Evolutionary conservation across 2,113 vertebrate species (phyloP), one percentile per base, ranked within the genome.

Genomic region (Columba livia): DNA sequence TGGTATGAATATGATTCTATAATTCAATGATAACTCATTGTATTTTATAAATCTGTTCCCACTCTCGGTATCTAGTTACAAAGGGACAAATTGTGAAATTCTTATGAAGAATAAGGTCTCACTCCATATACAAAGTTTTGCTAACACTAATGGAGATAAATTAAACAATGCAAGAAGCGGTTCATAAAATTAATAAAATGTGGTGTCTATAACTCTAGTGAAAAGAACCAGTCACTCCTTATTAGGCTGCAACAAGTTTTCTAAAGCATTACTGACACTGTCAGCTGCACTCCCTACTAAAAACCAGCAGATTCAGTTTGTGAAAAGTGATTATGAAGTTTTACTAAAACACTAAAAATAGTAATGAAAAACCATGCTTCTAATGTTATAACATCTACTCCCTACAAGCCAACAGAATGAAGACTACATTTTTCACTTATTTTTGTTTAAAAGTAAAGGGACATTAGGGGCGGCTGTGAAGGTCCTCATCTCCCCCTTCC

Each of bases 401-500:
- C 62, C 34, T 74, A n/a, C 42, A 87, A 88, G 57, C 25, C 29
- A 85, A 64, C 10, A 69, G 48, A 74, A 79, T 34, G 32, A 92
- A 82, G 40, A 72, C 31, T 60, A 72, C 21, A 44, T 62, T 90
- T 91, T 85, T 81, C 57, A 87, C 19, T 64, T 66, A 20, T 20
- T 72, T 28, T 51, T 61, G 38, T 79, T 92, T 78, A 67, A 71
- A 93, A 53, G 16, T 53, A 79, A 91, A 89, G 53, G 42, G 29
- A 56, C 50, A 60, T 81, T 72, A 78, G 78, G 83, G 47, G 20
- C 62, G 65, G 54, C 42, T 86, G 51, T 96, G 73, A 86, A 57
- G 81, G 83, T 91, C 79, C 77, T 94, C 87, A 40, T 91, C 74
- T 90, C 58, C 79, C 51, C 21, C 88, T 93, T 78, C 79, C 91